Conservation (phyloP, 2,113 vertebrate genomes). For the Theristicus caerulescens region DNA sequence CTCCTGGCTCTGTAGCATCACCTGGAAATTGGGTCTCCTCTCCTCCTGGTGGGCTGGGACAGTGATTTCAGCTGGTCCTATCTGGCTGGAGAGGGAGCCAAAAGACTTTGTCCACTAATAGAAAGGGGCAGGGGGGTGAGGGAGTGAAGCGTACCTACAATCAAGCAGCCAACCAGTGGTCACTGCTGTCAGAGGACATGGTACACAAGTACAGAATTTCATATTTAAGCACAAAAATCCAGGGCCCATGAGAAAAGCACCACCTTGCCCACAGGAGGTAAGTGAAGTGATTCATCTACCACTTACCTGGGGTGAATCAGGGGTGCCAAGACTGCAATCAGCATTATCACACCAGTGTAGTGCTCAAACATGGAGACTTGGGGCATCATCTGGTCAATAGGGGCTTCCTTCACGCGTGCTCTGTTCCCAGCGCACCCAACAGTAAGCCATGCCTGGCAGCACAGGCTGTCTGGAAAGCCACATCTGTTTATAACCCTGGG, state of each 20-base stretch:
- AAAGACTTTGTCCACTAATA: background rate
- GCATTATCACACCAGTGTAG: too few species aligned
- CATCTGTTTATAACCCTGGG: background rate
- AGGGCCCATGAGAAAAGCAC: background rate
- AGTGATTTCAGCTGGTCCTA: background rate
- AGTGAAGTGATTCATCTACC: background rate
- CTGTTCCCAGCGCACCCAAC: background rate
- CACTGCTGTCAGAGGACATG: background rate
- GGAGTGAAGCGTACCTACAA: background rate
- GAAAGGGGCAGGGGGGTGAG: background rate
- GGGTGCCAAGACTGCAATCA: background rate
- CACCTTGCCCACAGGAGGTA: background rate
- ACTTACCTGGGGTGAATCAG: background rate
- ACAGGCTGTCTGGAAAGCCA: background rate
- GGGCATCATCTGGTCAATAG: background rate
- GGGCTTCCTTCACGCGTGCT: fast-evolving
- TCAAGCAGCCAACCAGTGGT: background rate
- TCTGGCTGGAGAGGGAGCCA: background rate
- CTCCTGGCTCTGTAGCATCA: background rate
- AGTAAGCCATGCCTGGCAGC: background rate
- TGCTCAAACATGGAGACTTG: background rate
- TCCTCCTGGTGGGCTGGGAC: background rate
- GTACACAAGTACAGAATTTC: background rate
- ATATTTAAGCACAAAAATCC: background rate
- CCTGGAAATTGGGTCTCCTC: background rate